Conservation (phyloP, 2,888 invertebrate genomes). For the Volucella zonaria region DNA sequence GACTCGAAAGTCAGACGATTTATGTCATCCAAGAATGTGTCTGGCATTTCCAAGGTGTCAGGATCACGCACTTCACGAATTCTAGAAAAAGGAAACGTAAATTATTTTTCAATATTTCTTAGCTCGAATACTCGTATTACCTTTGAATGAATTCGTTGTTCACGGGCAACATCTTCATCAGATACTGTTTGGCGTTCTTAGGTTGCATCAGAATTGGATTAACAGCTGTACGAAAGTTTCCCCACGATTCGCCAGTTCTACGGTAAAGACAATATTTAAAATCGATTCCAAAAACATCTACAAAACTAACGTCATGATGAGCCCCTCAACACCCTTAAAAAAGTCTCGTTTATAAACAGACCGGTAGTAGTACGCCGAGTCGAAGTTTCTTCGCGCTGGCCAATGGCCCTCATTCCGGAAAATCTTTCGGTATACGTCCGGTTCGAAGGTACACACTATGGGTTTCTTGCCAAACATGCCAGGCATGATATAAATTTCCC, state of each 20-base stretch:
- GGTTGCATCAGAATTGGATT: conserved; percentile 86
- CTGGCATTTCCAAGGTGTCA: conserved; percentile 78
- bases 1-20: conserved; percentile 85
- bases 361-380: conserved; percentile 80
- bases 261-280: conserved; percentile 12
- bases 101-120: too few species aligned
- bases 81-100: conserved; percentile 69
- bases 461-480: conserved; percentile 77
- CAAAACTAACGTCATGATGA: conserved; percentile 75
- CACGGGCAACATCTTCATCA: conserved; percentile 82
- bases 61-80: conserved; percentile 76
- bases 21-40: conserved; percentile 82
- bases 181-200: conserved; percentile 83
- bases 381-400: conserved; percentile 77
- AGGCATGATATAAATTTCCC: conserved; percentile 80
- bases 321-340: conserved; percentile 70
- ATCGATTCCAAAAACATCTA: too few species aligned
- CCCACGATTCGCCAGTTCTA: conserved; percentile 86
- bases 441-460: conserved; percentile 82
- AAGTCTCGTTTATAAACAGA: conserved; percentile 76
- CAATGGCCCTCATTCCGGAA: conserved; percentile 74
- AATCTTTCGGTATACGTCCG: conserved; percentile 82
- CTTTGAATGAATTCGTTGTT: conserved; percentile 77
- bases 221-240: conserved; percentile 85
- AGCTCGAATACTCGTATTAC: too few species aligned